Evolutionary conservation across 2,888 invertebrate species (phyloP).

Genomic region (Philopedon plagiatum): DNA sequence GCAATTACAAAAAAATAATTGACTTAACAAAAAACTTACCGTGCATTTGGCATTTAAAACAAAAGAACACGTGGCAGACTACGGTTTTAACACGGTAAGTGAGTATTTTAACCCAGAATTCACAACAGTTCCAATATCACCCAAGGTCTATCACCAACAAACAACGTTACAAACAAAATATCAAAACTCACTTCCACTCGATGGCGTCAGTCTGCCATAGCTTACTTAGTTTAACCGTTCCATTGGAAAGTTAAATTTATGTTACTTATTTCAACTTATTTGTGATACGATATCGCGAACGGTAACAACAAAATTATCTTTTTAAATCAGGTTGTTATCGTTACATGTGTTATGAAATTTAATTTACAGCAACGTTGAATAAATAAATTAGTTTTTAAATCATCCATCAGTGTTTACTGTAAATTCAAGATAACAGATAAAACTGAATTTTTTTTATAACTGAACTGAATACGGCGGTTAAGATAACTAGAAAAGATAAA

Average conservation of each 20-base stretch:
- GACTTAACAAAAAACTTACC: neutral
- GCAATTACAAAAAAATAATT: neutral
- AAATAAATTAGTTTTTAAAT: neutral
- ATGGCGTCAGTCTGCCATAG: conserved; percentile 4
- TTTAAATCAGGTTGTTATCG: neutral
- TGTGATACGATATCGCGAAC: neutral
- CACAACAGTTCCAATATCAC: neutral
- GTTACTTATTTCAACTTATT: neutral
- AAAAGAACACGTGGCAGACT: neutral
- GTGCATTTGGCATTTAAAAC: neutral
- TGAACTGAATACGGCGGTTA: neutral
- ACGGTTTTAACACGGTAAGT: conserved; percentile 1
- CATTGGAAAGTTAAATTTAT: conserved; percentile 4
- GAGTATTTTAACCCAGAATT: conserved; percentile 1
- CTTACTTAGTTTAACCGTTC: conserved; percentile 1
- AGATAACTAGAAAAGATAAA: neutral
- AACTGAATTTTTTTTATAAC: neutral
- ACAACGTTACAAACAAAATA: neutral
- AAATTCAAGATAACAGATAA: neutral
- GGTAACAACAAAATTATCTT: conserved; percentile 7
- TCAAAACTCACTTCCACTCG: conserved; percentile 7
- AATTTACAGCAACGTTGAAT: neutral
- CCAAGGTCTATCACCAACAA: conserved; percentile 14
- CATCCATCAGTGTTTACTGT: neutral
- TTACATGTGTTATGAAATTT: neutral